Percentiles rank a stretch among this genome's conserved stretches.
Evolutionary conservation across 2,888 invertebrate genomes (phyloP).

Genomic region (Eristalis arbustorum): DNA sequence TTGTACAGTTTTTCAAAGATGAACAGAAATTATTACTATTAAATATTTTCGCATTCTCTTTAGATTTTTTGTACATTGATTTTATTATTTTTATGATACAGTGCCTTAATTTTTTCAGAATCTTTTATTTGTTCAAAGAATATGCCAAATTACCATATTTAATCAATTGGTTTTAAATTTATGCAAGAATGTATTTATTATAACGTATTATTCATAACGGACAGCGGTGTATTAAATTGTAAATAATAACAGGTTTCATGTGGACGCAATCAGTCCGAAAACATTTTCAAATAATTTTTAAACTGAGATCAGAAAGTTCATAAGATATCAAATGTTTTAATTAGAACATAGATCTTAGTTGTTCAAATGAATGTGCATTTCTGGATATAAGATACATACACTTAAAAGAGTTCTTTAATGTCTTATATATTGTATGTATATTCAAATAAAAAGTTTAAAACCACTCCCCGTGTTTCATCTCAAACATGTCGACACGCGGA

Average conservation of each 20-base stretch:
- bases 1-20: background rate
- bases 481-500: too few relatives aligned
- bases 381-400: slow-evolving; percentile 49
- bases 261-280: slow-evolving; percentile 64
- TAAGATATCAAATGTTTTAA: slow-evolving; percentile 24
- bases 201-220: background rate
- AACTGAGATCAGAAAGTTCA: slow-evolving; percentile 27
- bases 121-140: background rate
- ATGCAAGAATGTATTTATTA: background rate
- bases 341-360: slow-evolving; percentile 40
- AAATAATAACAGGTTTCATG: slow-evolving; percentile 67
- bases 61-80: background rate
- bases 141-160: background rate
- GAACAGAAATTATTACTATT: too few relatives aligned
- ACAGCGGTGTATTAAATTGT: slow-evolving; percentile 13
- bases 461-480: background rate
- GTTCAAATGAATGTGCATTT: slow-evolving; percentile 67
- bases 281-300: slow-evolving; percentile 8
- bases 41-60: background rate
- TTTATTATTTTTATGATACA: slow-evolving; percentile 38
- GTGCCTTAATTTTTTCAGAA: slow-evolving; percentile 50
- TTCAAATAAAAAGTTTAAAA: slow-evolving; percentile 1
- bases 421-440: slow-evolving; percentile 42
- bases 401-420: slow-evolving; percentile 37
- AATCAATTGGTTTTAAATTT: background rate